Conservation (phyloP, 2,888 invertebrate species). For the Ochropacha duplaris region DNA sequence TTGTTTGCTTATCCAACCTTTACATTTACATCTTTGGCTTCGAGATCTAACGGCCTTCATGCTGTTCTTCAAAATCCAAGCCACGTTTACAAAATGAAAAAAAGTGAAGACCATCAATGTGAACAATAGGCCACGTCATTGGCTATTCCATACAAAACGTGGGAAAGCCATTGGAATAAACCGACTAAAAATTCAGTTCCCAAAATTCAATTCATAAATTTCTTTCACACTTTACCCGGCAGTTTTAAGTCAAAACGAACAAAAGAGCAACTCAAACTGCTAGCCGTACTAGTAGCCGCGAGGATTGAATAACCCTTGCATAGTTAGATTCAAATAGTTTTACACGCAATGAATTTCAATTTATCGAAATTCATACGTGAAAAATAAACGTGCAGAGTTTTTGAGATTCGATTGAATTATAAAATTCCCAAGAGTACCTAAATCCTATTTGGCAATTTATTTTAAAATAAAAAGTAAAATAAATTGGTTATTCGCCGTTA, state of each 20-base stretch:
- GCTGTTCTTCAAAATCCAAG: conserved; percentile 5
- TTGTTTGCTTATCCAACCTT: background rate
- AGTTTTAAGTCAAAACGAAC: conserved; percentile 12
- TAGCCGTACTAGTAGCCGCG: background rate
- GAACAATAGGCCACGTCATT: conserved; percentile 32
- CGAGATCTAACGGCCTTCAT: background rate
- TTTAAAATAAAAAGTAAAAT: too few species aligned
- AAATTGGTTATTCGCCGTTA: background rate
- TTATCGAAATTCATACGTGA: background rate
- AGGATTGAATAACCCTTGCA: background rate
- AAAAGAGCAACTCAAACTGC: background rate
- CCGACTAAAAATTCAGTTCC: conserved; percentile 45
- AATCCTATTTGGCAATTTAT: too few species aligned
- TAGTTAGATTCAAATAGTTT: conserved; percentile 1
- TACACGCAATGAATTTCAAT: conserved; percentile 1
- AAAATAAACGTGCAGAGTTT: background rate
- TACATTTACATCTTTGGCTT: background rate
- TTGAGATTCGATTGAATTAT: too few species aligned
- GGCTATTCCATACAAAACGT: conserved; percentile 19
- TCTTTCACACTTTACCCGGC: conserved; percentile 17
- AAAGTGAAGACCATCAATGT: conserved; percentile 10
- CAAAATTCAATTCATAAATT: conserved; percentile 22
- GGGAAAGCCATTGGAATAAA: conserved; percentile 28
- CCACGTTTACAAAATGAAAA: conserved; percentile 7
- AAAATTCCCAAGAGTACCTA: too few species aligned